Conservation (phyloP, 2,113 vertebrate species). For the Silurus glanis region DNA sequence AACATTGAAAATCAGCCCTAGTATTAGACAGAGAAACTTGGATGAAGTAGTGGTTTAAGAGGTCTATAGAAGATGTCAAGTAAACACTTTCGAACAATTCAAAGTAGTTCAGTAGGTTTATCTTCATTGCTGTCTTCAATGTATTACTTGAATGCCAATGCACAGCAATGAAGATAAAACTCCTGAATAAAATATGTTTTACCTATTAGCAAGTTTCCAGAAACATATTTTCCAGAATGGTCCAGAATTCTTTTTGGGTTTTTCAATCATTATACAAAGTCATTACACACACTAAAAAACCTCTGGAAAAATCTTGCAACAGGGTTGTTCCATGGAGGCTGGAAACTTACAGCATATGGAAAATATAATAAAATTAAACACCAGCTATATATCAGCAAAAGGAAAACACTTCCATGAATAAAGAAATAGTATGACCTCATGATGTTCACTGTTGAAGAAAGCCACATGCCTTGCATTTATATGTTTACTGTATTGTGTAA, state of each 20-base stretch:
- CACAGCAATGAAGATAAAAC: too few species aligned
- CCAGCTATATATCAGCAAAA: background rate
- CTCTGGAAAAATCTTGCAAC: background rate
- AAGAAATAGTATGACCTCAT: too few species aligned
- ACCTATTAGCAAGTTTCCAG: background rate
- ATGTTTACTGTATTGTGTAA: background rate
- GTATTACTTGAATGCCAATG: background rate
- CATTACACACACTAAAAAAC: background rate
- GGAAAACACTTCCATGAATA: background rate
- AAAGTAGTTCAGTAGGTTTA: background rate
- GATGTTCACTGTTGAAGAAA: too few species aligned
- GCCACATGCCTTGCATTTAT: too few species aligned
- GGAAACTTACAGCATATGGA: background rate
- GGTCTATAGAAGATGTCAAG: background rate
- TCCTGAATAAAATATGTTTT: too few species aligned
- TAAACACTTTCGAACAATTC: too few species aligned
- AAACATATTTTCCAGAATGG: background rate
- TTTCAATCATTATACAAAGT: background rate
- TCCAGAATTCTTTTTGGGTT: too few species aligned
- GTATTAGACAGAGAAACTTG: background rate
- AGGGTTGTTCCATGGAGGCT: background rate
- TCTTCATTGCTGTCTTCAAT: background rate
- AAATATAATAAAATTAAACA: background rate
- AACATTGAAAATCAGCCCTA: background rate
- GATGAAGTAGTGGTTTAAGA: background rate